phyloP scores from a whole-genome alignment of 2,888 invertebrate species.

The Selenia dentaria region DNA sequence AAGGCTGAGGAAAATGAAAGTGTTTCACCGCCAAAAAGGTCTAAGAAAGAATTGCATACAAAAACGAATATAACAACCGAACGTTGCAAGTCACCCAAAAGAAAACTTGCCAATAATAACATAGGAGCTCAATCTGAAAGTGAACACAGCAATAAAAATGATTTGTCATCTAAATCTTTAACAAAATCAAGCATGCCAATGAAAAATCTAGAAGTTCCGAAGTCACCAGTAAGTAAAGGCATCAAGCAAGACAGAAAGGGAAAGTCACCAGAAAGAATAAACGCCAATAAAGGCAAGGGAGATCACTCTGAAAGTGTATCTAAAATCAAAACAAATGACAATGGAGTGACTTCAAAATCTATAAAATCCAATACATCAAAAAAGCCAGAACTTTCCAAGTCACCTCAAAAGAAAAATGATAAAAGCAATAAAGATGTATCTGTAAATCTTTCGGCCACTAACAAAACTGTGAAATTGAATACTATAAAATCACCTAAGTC shows the following conservation, averaged over 20 bases:
- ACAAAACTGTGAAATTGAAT: not conserved
- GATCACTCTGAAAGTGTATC: conserved; percentile 20
- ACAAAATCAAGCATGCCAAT: not conserved
- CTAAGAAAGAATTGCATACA: conserved; percentile 35
- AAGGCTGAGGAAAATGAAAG: conserved; percentile 37
- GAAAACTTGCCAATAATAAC: not conserved
- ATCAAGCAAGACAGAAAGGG: no score
- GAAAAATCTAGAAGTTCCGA: conserved; percentile 3
- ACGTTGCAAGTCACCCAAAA: not conserved
- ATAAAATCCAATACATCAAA: not conserved
- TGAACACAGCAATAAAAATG: not conserved
- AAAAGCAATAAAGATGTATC: not conserved
- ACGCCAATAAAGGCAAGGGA: conserved; percentile 13
- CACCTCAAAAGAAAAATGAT: conserved; percentile 12
- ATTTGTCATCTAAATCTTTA: conserved; percentile 6
- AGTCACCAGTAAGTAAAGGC: no score
- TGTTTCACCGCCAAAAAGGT: conserved; percentile 65
- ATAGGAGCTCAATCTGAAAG: not conserved
- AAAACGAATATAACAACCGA: not conserved
- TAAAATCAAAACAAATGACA: conserved; percentile 13
- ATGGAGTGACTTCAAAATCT: conserved; percentile 5
- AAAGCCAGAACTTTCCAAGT: conserved; percentile 13
- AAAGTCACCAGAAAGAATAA: not conserved
- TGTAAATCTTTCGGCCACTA: not conserved
- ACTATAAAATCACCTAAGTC: conserved; percentile 13